Base-by-base conservation (phyloP, 2,888 invertebrate genomes). In the Calephelis perditalis region DNA sequence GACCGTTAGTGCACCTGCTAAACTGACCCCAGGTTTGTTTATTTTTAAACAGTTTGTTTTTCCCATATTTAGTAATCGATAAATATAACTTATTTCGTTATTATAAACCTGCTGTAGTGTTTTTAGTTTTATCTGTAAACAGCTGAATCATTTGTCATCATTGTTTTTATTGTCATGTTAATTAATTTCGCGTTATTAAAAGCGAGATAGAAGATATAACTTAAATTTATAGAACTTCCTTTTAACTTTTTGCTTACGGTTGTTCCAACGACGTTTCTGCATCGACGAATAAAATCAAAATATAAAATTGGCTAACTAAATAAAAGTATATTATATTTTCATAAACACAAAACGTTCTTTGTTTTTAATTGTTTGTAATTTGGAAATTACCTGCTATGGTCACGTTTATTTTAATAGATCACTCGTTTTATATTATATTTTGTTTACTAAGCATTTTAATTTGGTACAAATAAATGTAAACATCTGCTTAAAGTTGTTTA, bases 11-110 rank as follows among this genome's bases (percentile, higher is more conserved):
- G 92, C 92, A 80, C 81, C 87, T 81, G 86, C 81, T 67, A 97
- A 96, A 92, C 92, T 97, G 86, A 97, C 97, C 77, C 96, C 97
- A 92, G 97, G 97, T 97, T 93, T 92, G 92, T 92, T 86, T 84
- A 84, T 84, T 78, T 75, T 73, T 68, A 45, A 35, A 36, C 36
- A 47, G 47, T 47, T 47, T 47, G 47, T 47, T 47, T 47, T 47
- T 47, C 15, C 47, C 47, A 15, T 47, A 47, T 15, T 15, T 47
- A 47, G 47, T 12, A 47, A 47, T 47, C 7, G 47, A 12, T 47
- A 15, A 3, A 12, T 40, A 40, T 40, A 40, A 40, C 40, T 40
- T 40, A 40, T 40, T 40, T 40, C 4, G 12, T 12, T 8, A 15
- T 11, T 45, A 7, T 45, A n/a, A 5, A 45, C n/a, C 45, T 10